These are phyloP conservation scores for Catamblyrhynchus diadema DNA, from an alignment of 2,797 vertebrate genomes.

Conservation along the genomic window DNA sequence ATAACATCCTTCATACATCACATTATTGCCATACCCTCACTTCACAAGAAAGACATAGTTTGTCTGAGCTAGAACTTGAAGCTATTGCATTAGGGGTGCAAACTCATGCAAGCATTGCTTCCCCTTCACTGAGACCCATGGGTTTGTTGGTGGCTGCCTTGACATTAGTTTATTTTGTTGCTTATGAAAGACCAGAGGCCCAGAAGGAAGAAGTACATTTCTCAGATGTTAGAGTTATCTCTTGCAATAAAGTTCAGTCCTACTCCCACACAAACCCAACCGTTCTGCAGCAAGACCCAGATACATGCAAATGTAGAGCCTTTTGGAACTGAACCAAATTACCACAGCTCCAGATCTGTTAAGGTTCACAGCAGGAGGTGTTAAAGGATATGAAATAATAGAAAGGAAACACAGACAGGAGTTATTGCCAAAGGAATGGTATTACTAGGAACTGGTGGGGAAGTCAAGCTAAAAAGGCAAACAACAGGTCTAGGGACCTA, in stretches of 20 bases:
- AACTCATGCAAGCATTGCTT: neutral
- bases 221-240: neutral
- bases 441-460: neutral
- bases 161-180: neutral
- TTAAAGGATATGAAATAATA: constrained; percentile 18
- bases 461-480: constrained; percentile 9
- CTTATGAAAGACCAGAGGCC: neutral
- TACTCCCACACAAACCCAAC: constrained; percentile 5
- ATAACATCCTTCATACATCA: too few species aligned
- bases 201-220: neutral
- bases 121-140: neutral
- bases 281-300: constrained; percentile 5
- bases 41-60: neutral
- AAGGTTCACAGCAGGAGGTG: constrained; percentile 26
- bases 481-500: neutral
- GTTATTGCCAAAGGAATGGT: neutral
- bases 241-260: constrained; percentile 9
- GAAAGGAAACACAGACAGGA: neutral
- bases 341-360: neutral
- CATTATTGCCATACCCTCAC: neutral
- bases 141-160: neutral
- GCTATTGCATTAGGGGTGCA: neutral
- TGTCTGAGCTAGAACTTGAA: neutral
- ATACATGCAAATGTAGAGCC: constrained; percentile 33
- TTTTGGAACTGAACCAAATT: constrained; percentile 38